These are phyloP conservation scores for Tylochromis polylepis DNA, from an alignment of 2,113 vertebrate species.

Conservation along the genomic window DNA sequence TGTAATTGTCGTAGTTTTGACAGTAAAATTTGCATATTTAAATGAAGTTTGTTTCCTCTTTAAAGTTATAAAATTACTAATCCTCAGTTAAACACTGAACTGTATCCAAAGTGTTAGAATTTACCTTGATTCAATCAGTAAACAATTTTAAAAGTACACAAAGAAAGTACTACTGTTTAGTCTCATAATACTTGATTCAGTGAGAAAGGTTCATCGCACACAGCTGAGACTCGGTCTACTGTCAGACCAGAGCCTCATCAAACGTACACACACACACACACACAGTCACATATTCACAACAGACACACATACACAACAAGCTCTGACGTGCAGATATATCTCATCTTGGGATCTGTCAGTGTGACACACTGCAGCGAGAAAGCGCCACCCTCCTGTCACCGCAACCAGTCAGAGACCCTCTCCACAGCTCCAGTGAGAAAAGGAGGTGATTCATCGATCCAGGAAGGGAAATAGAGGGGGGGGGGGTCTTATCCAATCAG, in stretches of 20 bases:
- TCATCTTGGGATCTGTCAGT: conserved; percentile 9
- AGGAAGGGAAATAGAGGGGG: not conserved
- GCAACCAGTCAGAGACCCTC: conserved; percentile 52
- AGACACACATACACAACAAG: not conserved
- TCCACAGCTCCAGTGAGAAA: conserved; percentile 15
- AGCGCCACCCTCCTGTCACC: conserved; percentile 43
- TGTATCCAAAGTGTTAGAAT: conserved; percentile 47
- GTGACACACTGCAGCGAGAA: conserved; percentile 1
- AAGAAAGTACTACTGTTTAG: conserved; percentile 51
- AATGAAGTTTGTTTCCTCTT: conserved; percentile 20
- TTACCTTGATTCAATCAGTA: conserved; percentile 37
- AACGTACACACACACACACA: conserved; percentile 9
- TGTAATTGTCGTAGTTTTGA: conserved; percentile 43
- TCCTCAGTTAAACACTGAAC: conserved; percentile 54
- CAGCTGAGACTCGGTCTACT: not conserved
- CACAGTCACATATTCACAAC: not conserved
- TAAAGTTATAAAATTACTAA: conserved; percentile 50
- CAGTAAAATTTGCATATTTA: conserved; percentile 59
- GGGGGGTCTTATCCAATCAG: not conserved
- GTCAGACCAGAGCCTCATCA: not conserved
- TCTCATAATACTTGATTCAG: conserved; percentile 32
- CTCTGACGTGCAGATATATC: conserved; percentile 49
- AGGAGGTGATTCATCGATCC: not conserved
- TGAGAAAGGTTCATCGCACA: conserved; percentile 18
- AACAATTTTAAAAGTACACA: conserved; percentile 47